phyloP scores from a whole-genome alignment of 1,140 invertebrate species.

The Melitaea cinxia region DNA sequence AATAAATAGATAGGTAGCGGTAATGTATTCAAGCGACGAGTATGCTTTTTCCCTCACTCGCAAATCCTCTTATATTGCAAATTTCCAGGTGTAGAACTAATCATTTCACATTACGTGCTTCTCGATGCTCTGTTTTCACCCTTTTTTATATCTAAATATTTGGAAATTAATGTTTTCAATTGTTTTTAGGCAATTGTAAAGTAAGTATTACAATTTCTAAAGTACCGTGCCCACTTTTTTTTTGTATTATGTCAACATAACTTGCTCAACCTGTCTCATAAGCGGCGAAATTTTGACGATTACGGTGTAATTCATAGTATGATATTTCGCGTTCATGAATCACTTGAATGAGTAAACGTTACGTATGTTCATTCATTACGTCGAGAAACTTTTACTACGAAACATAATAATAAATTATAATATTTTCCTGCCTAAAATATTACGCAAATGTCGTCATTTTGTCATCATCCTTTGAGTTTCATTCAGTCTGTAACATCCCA shows the following conservation, averaged over 20 bases:
- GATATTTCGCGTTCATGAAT: conserved; percentile 9
- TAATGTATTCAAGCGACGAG: no score
- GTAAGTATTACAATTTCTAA: background rate
- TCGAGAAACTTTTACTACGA: conserved; percentile 13
- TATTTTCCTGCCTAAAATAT: no score
- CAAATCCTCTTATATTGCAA: no score
- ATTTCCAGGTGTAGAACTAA: no score
- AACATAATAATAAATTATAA: no score
- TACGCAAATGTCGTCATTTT: no score
- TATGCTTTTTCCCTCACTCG: no score
- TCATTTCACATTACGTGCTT: no score
- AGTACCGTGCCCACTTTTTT: background rate
- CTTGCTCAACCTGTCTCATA: conserved; percentile 14
- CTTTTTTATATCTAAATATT: background rate
- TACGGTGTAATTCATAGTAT: conserved; percentile 1
- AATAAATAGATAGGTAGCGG: no score
- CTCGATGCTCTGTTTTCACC: no score
- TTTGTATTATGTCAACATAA: background rate
- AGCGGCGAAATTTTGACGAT: conserved; percentile 20
- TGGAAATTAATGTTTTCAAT: background rate
- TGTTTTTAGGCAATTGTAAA: background rate
- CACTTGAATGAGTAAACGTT: conserved; percentile 16
- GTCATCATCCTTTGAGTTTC: no score
- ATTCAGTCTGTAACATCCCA: no score
- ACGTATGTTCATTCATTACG: conserved; percentile 14